Evolutionary conservation across 2,113 vertebrate species (phyloP).

Genomic region (Chloropsis cyanopogon): DNA sequence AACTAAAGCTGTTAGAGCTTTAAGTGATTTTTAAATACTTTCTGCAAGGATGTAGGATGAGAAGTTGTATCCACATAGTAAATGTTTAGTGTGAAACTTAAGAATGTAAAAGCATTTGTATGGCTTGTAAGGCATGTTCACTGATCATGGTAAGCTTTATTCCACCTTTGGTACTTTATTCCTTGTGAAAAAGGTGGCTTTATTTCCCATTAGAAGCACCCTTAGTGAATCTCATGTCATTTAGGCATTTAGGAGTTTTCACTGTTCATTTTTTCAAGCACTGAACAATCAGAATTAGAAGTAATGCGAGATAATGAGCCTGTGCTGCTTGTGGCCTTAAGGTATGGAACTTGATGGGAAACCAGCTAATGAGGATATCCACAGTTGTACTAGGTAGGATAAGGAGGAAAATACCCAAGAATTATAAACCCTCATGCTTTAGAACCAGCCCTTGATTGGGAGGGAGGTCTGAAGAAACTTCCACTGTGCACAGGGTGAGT

Average conservation of each 20-base stretch:
- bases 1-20: constrained; percentile 12
- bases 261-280: constrained; percentile 4
- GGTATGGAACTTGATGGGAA: constrained; percentile 16
- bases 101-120: background rate
- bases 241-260: constrained; percentile 7
- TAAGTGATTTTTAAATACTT: constrained; percentile 14
- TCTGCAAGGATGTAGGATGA: background rate
- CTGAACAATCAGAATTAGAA: constrained; percentile 33
- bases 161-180: background rate
- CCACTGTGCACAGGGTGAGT: background rate
- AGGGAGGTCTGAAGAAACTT: background rate
- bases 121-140: background rate
- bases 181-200: background rate
- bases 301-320: background rate
- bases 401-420: background rate
- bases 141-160: background rate
- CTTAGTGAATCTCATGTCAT: background rate
- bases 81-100: background rate
- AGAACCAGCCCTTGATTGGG: background rate
- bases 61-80: background rate
- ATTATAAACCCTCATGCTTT: background rate
- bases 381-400: background rate
- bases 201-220: background rate
- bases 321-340: constrained; percentile 25
- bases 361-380: constrained; percentile 23